phyloP scores from a whole-genome alignment of 2,888 invertebrate genomes.

The Cotesia congregata region DNA sequence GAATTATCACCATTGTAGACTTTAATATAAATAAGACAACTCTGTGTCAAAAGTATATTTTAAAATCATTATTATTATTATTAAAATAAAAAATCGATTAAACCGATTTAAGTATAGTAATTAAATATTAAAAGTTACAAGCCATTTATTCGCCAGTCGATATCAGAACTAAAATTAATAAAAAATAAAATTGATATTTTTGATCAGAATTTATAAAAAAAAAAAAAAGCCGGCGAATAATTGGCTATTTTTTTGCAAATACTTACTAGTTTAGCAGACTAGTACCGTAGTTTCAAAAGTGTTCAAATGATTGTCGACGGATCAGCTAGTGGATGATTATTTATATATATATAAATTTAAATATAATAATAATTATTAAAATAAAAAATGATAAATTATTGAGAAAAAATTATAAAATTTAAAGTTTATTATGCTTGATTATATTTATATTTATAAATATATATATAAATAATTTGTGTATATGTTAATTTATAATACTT shows the following conservation, averaged over 20 bases:
- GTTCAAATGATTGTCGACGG: slow-evolving; percentile 53
- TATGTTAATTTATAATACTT: slow-evolving; percentile 22
- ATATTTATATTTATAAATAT: slow-evolving; percentile 41
- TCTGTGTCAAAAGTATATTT: background rate
- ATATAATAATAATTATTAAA: background rate
- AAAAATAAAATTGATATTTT: background rate
- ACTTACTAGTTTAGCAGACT: slow-evolving; percentile 62
- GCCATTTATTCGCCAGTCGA: slow-evolving; percentile 29
- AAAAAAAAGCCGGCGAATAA: slow-evolving; percentile 14
- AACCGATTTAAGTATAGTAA: slow-evolving; percentile 42
- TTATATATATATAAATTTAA: background rate
- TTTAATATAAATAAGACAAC: slow-evolving; percentile 13
- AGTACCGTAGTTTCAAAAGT: slow-evolving; percentile 57
- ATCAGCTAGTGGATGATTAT: slow-evolving; percentile 38
- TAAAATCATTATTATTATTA: too few species aligned
- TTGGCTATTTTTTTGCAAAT: slow-evolving; percentile 47
- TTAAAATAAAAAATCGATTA: slow-evolving; percentile 26
- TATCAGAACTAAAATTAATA: too few species aligned
- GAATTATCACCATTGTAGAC: slow-evolving; percentile 64
- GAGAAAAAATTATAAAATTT: background rate
- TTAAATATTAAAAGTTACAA: slow-evolving; percentile 38
- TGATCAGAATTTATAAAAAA: slow-evolving; percentile 1
- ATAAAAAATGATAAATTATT: background rate
- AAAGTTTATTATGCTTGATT: slow-evolving; percentile 20
- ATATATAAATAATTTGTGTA: slow-evolving; percentile 38